Evolutionary conservation across 1,140 invertebrate genomes (phyloP).

Genomic region (Anastrepha ludens): DNA sequence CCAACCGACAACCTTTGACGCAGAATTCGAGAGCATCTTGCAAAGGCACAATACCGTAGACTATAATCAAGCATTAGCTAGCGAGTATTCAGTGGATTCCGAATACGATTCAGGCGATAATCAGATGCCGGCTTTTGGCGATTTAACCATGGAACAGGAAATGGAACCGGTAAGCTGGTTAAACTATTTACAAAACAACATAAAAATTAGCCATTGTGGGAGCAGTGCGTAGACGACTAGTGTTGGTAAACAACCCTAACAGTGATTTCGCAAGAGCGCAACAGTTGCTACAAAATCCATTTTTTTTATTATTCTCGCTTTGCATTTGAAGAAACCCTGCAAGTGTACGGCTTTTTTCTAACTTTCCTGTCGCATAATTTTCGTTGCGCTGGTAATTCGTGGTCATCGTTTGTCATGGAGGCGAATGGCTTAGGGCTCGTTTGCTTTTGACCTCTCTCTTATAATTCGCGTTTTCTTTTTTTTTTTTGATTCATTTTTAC

Average conservation of each 20-base stretch:
- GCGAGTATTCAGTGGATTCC: slow-evolving; percentile 62
- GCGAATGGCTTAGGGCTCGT: not conserved
- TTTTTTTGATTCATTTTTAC: no score
- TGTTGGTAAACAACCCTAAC: not conserved
- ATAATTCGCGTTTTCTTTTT: no score
- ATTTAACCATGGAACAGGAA: slow-evolving; percentile 75
- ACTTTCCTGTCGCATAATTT: not conserved
- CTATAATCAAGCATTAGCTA: slow-evolving; percentile 66
- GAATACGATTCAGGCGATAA: slow-evolving; percentile 62
- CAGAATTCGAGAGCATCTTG: slow-evolving; percentile 64
- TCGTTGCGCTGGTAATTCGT: not conserved
- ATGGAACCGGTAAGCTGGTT: slow-evolving; percentile 70
- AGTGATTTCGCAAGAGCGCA: not conserved
- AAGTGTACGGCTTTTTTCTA: not conserved
- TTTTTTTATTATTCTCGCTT: not conserved
- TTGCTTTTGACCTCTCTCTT: no score
- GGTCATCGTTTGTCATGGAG: not conserved
- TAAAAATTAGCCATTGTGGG: not conserved
- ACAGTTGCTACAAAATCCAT: not conserved
- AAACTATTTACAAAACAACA: not conserved
- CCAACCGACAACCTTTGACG: slow-evolving; percentile 61
- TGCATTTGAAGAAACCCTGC: not conserved
- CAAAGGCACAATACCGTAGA: slow-evolving; percentile 61
- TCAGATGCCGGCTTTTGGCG: slow-evolving; percentile 76
- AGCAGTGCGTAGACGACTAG: not conserved